Evolutionary conservation across 2,888 invertebrate species (phyloP), one percentile per base, ranked within the genome.

Genomic region (Latrodectus elegans): DNA sequence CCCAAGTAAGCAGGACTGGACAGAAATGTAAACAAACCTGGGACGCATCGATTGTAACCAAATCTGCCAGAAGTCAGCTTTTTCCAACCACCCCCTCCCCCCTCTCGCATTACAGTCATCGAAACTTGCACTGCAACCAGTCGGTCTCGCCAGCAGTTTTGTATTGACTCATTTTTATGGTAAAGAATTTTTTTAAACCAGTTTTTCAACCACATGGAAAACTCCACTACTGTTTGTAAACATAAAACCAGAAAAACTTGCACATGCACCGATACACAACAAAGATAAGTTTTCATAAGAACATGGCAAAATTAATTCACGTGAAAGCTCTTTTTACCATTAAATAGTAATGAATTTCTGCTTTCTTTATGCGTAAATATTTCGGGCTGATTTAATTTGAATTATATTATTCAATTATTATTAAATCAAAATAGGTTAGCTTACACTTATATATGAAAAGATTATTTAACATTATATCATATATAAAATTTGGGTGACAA

Each of bases 161-260:
- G 10, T 60, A 60, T 60, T n/a, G 60, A 60, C 60, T 12, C n/a
- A 60, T n/a, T 10, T 60, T n/a, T 15, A 60, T 60, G n/a, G 60
- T 60, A n/a, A 60, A n/a, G n/a, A 15, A 15, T 60, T 60, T 60
- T 60, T 60, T 60, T 15, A 60, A 60, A 60, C 60, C 60, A 60
- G 60, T 60, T 60, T 60, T 60, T 60, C 60, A 15, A 60, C 60
- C 60, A 60, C n/a, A 60, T 60, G 60, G 60, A 60, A 38, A 38
- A 12, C n/a, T 60, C 15, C 60, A 15, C 12, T n/a, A 60, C 60
- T 60, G 60, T 60, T 60, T 60, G 60, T 60, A 60, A 60, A 60
- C 60, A 60, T 60, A 60, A 60, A n/a, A 38, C 38, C 38, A 38
- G 38, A 38, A 38, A 38, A 38, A 38, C 38, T 38, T 38, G 38